A percentile compares a stretch with the other conserved stretches of the same genome.
phyloP scores from a whole-genome alignment of 2,113 vertebrate genomes.

The Corythaeola cristata region DNA sequence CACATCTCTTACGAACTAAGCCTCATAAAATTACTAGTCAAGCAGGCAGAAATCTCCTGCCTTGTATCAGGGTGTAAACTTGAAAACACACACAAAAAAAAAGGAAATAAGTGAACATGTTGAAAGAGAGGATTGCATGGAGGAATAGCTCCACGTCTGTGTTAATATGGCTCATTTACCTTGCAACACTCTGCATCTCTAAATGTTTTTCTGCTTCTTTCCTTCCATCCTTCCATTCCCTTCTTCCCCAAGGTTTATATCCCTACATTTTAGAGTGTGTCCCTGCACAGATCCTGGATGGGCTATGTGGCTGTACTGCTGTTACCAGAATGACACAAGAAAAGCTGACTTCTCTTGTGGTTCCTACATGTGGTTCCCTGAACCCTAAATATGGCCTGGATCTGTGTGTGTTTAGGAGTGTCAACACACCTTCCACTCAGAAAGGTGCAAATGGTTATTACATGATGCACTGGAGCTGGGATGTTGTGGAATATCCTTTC shows the following conservation, averaged over 20 bases:
- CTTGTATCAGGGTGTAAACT: not conserved
- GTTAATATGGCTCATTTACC: not conserved
- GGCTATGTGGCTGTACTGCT: not conserved
- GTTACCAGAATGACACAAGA: not conserved
- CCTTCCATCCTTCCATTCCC: not conserved
- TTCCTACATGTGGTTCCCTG: not conserved
- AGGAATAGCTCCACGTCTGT: not conserved
- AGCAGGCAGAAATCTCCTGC: not conserved
- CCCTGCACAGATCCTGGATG: not conserved
- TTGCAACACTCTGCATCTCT: not conserved
- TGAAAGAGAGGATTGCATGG: not conserved
- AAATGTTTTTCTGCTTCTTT: not conserved
- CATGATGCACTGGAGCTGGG: not conserved
- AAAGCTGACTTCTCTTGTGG: not conserved
- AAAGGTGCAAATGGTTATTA: slow-evolving; percentile 50
- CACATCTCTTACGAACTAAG: not conserved
- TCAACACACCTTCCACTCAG: not conserved
- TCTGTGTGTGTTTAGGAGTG: not conserved
- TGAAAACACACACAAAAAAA: not conserved
- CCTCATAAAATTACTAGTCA: not conserved
- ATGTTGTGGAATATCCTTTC: slow-evolving; percentile 19
- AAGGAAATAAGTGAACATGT: not conserved
- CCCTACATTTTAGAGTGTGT: not conserved
- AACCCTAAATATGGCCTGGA: not conserved
- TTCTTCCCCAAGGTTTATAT: not conserved